Evolutionary conservation across 2,888 invertebrate species (phyloP), one percentile per base, ranked within the genome.

Genomic region (Limnephilus rhombicus): DNA sequence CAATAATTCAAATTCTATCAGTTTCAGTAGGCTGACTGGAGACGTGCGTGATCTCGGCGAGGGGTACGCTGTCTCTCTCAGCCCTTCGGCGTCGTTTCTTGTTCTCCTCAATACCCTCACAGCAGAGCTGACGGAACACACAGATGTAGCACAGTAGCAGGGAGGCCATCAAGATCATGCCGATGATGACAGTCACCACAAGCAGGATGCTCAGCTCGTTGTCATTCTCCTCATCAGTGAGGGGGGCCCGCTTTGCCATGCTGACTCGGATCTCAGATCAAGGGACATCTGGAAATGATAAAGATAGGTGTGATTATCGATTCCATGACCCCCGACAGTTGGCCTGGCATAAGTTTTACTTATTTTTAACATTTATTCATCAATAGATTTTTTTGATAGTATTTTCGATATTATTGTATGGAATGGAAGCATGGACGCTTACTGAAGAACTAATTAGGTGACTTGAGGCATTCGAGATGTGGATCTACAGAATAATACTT

Each of bases 61-160:
- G 96, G 0, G 97, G 97, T 94, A 97, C 96, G 93, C 96, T 96
- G 92, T 97, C 97, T 45, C 96, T 92, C 89, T 94, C 94, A 94
- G 24, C 96, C 95, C 94, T 95, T 94, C 94, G 93, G 68, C 94
- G 90, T 41, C 94, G 91, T 92, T 95, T 94, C 94, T 96, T 96
- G 93, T 96, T 94, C 94, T 96, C 96, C 94, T 96, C 95, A n/a
- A 96, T 94, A 41, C 95, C 95, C 89, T 96, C 96, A 93, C 97
- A 97, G 94, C 97, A 97, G 7, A 97, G 95, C 94, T 97, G 96
- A 90, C 97, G 96, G 92, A 97, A 96, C 29, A 97, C 97, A 94
- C 97, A 97, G 11, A 97, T 97, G 94, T 97, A 97, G 94, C 97
- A 97, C 94, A 97, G 96, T 0, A 97, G 95, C n/a, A 97, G 94